Conservation (phyloP, 2,113 vertebrate species). For the Tenebrosternarchus preto region DNA sequence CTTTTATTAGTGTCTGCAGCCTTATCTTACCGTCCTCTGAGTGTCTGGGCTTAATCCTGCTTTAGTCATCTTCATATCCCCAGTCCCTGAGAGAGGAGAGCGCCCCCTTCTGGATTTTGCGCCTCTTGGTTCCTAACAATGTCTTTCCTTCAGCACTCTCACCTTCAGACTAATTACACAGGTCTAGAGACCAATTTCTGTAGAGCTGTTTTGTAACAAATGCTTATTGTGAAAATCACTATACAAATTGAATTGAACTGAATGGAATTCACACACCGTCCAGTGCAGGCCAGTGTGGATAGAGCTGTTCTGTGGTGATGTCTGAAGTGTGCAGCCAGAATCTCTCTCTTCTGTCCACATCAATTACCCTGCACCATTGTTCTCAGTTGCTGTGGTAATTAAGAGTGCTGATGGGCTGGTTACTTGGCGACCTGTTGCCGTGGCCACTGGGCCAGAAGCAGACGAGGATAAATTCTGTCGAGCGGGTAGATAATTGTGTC, state of each 20-base stretch:
- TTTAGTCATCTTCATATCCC: too few species aligned
- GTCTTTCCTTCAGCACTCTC: neutral
- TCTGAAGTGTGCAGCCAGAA: neutral
- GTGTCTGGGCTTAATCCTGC: too few species aligned
- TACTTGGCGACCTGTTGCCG: conserved; percentile 46
- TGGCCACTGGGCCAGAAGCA: conserved; percentile 14
- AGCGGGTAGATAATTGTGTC: conserved; percentile 43
- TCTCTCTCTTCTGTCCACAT: conserved; percentile 12
- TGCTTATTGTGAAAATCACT: too few species aligned
- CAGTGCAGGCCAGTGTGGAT: neutral
- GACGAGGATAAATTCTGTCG: conserved; percentile 40
- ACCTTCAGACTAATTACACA: too few species aligned
- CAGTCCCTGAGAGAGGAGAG: too few species aligned
- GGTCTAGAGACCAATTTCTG: too few species aligned
- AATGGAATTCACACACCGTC: neutral
- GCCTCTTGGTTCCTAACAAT: too few species aligned
- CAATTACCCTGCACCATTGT: conserved; percentile 10
- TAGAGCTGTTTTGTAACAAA: too few species aligned
- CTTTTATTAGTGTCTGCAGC: too few species aligned
- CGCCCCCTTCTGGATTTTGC: too few species aligned
- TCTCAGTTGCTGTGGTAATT: conserved; percentile 45
- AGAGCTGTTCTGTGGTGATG: neutral
- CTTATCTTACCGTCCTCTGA: too few species aligned
- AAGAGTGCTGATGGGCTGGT: conserved; percentile 30
- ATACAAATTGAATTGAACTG: neutral